Base-by-base conservation (phyloP, 1,140 invertebrate genomes). In the Listronotus oregonensis region DNA sequence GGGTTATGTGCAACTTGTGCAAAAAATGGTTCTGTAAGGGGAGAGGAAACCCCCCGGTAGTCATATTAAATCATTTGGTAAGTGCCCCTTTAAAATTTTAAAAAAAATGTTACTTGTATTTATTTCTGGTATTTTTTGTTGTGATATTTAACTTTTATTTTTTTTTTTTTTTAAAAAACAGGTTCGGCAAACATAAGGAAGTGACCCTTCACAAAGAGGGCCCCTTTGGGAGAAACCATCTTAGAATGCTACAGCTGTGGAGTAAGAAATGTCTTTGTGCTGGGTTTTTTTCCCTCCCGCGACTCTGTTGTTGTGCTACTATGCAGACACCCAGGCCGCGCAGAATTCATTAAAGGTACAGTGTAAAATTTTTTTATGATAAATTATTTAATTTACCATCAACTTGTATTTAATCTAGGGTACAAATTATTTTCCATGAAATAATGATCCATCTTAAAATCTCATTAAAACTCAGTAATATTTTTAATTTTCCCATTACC, bases 11-110 rank as follows among this genome's bases (percentile, higher is more conserved):
- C 79, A 98, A 98, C 79, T 87, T 94, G 42, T 99, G 97, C 77
- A 96, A 97, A 72, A 98, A 98, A 79, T 99, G 98, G 98, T 99
- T 99, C 78, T 99, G 98, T 79, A 99, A 99, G 86, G 96, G 96
- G 6, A 86, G 96, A 69, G 97, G 97, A 4, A 97, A 96, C 77
- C 97, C 4, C 96, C 95, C 12, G 97, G 97, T 1, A 98, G 96
- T 51, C 98, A 99, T 75, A 98, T 99, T 66, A 94, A 98, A 98
- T 80, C 98, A 99, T 82, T 82, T 99, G 72, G 97, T 78, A 71
- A 72, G 69, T 58, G 15, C 2, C 18, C 4, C 3, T 4, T 32
- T 55, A 17, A 1, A 42, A n/a, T n/a, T n/a, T 39, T 7, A n/a
- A n/a, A 14, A 21, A 17, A 49, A 27, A 27, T 27, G 21, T 27